Evolutionary conservation across 2,113 vertebrate genomes (phyloP).

Genomic region (Barnardius zonarius): DNA sequence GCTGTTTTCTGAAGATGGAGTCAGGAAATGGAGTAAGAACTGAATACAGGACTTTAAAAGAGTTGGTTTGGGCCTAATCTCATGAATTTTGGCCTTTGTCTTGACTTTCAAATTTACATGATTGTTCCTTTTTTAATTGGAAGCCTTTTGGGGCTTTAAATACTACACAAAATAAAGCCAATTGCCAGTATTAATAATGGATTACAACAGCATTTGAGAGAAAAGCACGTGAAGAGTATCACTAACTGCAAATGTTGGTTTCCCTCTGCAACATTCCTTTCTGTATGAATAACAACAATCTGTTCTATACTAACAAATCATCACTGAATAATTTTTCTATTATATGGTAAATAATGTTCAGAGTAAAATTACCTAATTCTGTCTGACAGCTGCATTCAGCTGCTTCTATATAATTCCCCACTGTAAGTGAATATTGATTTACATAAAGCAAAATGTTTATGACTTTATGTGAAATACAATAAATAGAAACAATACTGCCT

Average conservation of each 20-base stretch:
- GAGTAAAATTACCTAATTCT: background rate
- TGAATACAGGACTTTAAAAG: fast-evolving
- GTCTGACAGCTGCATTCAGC: background rate
- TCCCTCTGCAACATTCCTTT: background rate
- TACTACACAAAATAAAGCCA: background rate
- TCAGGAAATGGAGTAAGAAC: background rate
- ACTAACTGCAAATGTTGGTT: background rate
- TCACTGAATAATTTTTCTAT: background rate
- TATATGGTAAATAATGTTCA: background rate
- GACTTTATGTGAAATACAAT: background rate
- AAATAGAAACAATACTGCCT: background rate
- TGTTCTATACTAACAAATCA: background rate
- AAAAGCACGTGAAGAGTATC: background rate
- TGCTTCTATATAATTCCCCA: background rate
- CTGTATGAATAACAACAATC: background rate
- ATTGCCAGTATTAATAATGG: background rate
- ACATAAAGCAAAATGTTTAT: background rate
- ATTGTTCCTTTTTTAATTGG: background rate
- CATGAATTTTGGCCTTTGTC: background rate
- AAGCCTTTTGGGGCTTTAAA: background rate
- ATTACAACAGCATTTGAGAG: background rate
- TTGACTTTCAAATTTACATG: background rate
- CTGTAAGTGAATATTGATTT: background rate
- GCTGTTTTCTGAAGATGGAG: background rate
- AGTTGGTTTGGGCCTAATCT: background rate